Conservation (phyloP, 2,797 vertebrate genomes). For the Rhinoraja longicauda region DNA sequence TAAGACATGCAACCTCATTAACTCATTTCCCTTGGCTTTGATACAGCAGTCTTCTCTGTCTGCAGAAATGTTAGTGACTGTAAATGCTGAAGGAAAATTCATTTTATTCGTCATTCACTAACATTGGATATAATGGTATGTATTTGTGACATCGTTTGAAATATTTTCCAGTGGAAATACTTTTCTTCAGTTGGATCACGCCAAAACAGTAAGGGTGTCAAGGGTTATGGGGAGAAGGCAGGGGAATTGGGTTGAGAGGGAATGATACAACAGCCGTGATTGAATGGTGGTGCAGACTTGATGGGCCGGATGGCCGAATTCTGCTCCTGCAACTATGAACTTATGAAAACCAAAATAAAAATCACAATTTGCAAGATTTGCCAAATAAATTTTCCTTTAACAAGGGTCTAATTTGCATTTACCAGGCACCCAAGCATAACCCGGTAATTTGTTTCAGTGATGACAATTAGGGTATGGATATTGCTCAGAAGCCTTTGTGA, state of each 20-base stretch:
- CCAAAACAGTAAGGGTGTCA: not conserved
- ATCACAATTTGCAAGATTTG: too few species aligned
- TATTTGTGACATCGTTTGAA: too few species aligned
- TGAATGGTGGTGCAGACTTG: too few species aligned
- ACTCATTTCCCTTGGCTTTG: constrained; percentile 2
- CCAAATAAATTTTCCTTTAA: too few species aligned
- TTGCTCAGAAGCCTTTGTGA: not conserved
- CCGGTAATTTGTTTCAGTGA: not conserved
- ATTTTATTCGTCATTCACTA: not conserved
- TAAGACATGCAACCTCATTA: constrained; percentile 2
- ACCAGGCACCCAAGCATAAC: not conserved
- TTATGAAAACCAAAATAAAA: not conserved
- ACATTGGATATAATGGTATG: not conserved
- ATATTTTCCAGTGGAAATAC: not conserved
- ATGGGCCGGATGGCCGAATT: too few species aligned
- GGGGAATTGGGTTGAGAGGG: too few species aligned
- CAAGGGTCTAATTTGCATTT: not conserved
- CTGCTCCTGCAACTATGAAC: too few species aligned
- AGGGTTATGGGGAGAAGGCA: too few species aligned
- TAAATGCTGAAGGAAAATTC: not conserved
- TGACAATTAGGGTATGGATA: not conserved
- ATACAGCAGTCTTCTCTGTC: constrained; percentile 3
- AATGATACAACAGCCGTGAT: too few species aligned
- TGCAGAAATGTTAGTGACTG: not conserved
- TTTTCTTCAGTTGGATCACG: not conserved